Conservation (phyloP, 2,113 vertebrate genomes). For the Laticauda colubrina region DNA sequence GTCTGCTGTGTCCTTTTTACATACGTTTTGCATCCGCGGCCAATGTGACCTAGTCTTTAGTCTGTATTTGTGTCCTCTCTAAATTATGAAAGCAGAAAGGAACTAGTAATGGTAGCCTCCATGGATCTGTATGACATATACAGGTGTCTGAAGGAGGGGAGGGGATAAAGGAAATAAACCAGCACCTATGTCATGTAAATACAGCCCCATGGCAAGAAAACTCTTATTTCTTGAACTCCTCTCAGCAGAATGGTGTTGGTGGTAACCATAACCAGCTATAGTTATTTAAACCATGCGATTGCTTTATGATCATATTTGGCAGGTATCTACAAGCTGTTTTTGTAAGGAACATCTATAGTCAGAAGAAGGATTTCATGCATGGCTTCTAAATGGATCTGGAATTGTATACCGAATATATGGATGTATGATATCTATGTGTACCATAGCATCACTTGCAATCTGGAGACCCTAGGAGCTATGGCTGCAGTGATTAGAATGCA, state of each 20-base stretch:
- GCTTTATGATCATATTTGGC: background rate
- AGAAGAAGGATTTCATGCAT: background rate
- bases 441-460: background rate
- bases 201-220: background rate
- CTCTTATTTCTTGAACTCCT: background rate
- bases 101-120: background rate
- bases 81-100: background rate
- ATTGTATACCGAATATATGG: background rate
- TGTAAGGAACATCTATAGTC: background rate
- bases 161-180: background rate
- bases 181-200: background rate
- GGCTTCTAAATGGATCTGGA: background rate
- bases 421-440: background rate
- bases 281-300: background rate
- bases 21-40: too few relatives aligned
- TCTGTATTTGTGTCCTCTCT: background rate
- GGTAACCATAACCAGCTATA: background rate
- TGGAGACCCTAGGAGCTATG: background rate
- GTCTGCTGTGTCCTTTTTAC: too few relatives aligned
- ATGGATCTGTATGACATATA: background rate
- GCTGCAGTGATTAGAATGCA: background rate
- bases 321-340: background rate
- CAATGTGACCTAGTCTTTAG: background rate
- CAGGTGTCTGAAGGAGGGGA: background rate
- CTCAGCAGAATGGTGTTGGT: background rate